Base-by-base conservation (phyloP, 2,113 vertebrate genomes). In the Lota lota region DNA sequence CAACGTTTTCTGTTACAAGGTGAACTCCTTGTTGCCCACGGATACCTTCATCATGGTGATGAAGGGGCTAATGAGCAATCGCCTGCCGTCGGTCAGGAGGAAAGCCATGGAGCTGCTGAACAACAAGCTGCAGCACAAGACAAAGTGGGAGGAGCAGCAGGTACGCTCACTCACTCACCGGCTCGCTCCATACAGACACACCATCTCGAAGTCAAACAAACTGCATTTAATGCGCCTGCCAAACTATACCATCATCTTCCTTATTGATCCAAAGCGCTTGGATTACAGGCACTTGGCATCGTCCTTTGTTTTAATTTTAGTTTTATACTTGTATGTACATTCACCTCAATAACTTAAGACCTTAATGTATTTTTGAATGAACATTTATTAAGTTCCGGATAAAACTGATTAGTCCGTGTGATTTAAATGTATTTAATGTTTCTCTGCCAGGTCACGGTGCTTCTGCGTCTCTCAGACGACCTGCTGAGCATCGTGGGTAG, bases 51-150 rank as follows among this genome's bases (percentile, higher is more conserved):
- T 99, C 71, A 73, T 89, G 5, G 94, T 99, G 68, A 94, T 95
- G 60, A 89, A 85, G 65, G 96, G 95, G 1, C 92, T 99, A 47
- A 92, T 99, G 92, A 81, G 50, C 0, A 97, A 97, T 21, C 79
- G 88, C 63, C 87, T 98, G 66, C 79, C 96, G 0, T 95, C 95
- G 0, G 95, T 99, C 21, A 90, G 97, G 60, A 94, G 96, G 40
- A 99, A 99, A 79, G 95, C 96, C 0, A 92, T 99, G 93, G 97
- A 99, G 80, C 94, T 99, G 68, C 83, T 99, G 67, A 99, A 98
- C 85, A 98, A 96, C 81, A 95, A 97, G 66, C 88, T 99, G 57
- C 95, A 96, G 76, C 95, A 95, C 24, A 88, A 81, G 12, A 87
- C 85, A 0, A 81, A 56, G 28, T 98, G 96, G 96, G 88, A 90